Conservation (phyloP, 2,888 invertebrate species). For the Luperina nickerlii region DNA sequence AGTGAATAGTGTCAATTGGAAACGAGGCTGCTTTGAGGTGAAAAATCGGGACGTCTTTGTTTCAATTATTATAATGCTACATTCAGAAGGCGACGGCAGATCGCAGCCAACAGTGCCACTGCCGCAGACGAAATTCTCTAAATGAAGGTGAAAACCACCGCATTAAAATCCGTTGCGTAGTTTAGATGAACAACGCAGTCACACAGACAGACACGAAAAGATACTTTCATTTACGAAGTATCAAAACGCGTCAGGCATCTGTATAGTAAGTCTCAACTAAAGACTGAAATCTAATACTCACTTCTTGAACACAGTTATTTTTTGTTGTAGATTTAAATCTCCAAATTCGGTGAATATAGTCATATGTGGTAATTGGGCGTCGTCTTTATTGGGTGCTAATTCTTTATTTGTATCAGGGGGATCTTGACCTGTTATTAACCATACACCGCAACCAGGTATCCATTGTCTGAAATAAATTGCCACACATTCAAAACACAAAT, state of each 20-base stretch:
- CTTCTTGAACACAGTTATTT: constrained; percentile 92
- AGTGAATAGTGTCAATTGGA: background rate
- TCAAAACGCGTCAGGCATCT: background rate
- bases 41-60: background rate
- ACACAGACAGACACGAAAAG: background rate
- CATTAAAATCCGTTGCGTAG: background rate
- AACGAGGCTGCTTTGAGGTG: background rate
- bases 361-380: constrained; percentile 88
- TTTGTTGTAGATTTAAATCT: constrained; percentile 91
- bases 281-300: constrained; percentile 66
- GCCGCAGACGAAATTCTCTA: background rate
- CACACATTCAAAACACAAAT: background rate
- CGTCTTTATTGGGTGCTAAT: constrained; percentile 76
- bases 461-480: constrained; percentile 86
- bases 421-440: constrained; percentile 90
- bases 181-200: background rate
- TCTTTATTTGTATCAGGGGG: constrained; percentile 82
- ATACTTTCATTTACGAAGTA: background rate
- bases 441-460: constrained; percentile 93
- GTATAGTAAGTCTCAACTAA: background rate
- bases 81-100: background rate
- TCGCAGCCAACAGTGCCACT: background rate
- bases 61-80: background rate
- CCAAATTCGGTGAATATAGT: constrained; percentile 94
- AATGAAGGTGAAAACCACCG: background rate